phyloP scores from a whole-genome alignment of 2,113 vertebrate species.

The Hippocampus guttulatus region DNA sequence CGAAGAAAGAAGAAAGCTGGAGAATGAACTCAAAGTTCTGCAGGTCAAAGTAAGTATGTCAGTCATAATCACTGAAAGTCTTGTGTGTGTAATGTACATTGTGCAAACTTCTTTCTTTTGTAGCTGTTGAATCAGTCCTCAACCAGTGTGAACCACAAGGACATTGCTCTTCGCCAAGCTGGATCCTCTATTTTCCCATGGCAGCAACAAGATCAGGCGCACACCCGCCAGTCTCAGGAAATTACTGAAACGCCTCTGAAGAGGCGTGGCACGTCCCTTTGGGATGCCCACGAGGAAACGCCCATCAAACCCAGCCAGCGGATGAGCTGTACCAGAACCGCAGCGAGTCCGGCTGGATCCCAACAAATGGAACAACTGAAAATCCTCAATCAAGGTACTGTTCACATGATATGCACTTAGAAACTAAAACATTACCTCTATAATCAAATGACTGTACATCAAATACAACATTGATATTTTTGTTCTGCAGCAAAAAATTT shows the following conservation, averaged over 20 bases:
- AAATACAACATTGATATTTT: not conserved
- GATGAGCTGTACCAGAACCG: conserved; percentile 49
- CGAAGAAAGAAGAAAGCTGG: conserved; percentile 82
- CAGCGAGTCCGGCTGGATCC: conserved; percentile 59
- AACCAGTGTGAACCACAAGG: conserved; percentile 74
- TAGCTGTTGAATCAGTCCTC: conserved; percentile 68
- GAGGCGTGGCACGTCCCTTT: conserved; percentile 64
- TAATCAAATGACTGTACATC: not conserved
- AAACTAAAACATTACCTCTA: not conserved
- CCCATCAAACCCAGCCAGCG: conserved; percentile 61
- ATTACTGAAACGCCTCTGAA: conserved; percentile 73
- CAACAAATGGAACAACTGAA: conserved; percentile 74
- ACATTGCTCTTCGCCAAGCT: conserved; percentile 82
- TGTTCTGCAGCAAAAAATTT: not conserved
- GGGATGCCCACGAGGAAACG: conserved; percentile 73
- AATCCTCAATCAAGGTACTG: conserved; percentile 83
- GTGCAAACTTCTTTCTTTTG: conserved; percentile 7
- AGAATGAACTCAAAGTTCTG: conserved; percentile 77
- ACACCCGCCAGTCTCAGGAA: conserved; percentile 58
- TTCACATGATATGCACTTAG: not conserved
- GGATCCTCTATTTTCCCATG: conserved; percentile 90
- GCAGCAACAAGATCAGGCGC: conserved; percentile 80
- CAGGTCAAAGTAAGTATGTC: conserved; percentile 77
- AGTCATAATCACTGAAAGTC: not conserved
- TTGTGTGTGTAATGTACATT: not conserved